Conservation (phyloP, 2,888 invertebrate species). For the Panopea generosa region DNA sequence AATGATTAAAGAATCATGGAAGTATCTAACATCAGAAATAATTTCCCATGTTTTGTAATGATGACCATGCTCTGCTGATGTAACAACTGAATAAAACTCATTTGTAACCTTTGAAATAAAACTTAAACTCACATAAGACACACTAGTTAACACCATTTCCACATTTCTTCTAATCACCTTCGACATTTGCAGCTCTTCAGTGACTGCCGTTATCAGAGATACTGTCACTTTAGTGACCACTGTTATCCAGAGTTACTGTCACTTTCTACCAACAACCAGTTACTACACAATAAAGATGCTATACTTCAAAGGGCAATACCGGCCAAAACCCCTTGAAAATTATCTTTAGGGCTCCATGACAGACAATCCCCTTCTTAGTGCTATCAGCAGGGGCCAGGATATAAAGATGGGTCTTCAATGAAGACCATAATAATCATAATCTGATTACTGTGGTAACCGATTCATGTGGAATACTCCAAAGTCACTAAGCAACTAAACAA, state of each 20-base stretch:
- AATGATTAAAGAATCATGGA: too few relatives aligned
- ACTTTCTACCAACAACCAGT: constrained; percentile 23
- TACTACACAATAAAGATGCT: constrained; percentile 32
- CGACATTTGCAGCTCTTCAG: constrained; percentile 18
- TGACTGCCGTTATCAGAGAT: constrained; percentile 9
- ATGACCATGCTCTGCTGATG: too few relatives aligned
- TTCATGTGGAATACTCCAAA: too few relatives aligned
- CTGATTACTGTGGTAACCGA: constrained; percentile 32
- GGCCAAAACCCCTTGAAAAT: too few relatives aligned
- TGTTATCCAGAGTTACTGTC: constrained; percentile 9
- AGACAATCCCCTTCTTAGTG: constrained; percentile 21
- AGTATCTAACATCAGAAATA: too few relatives aligned
- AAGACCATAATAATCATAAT: constrained; percentile 26
- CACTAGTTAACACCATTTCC: constrained; percentile 7
- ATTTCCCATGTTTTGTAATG: too few relatives aligned
- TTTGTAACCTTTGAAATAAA: constrained; percentile 32
- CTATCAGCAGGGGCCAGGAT: constrained; percentile 14
- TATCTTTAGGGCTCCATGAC: constrained; percentile 16
- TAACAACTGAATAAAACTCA: constrained; percentile 5
- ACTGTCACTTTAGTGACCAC: constrained; percentile 14
- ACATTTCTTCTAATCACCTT: constrained; percentile 20
- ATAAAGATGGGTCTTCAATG: constrained; percentile 19
- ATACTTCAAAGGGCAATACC: constrained; percentile 47
- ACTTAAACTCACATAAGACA: constrained; percentile 9
- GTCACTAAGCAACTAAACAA: too few relatives aligned